Evolutionary conservation across 2,113 vertebrate genomes (phyloP).

Genomic region (Callionymus lyra): DNA sequence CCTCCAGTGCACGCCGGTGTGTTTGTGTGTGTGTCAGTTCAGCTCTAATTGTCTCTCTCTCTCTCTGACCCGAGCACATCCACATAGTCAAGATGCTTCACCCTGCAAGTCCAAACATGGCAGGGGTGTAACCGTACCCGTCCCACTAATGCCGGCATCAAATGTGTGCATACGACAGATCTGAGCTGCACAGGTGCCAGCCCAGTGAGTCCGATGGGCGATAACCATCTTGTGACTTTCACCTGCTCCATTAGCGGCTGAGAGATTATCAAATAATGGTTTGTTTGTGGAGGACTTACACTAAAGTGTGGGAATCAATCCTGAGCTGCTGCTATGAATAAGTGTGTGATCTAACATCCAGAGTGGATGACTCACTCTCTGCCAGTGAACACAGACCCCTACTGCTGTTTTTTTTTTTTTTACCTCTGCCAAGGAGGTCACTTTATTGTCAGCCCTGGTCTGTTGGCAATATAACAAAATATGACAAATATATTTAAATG

Average conservation of each 20-base stretch:
- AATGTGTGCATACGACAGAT: slow-evolving; percentile 1
- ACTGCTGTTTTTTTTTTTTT: too few species aligned
- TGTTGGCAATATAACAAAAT: too few species aligned
- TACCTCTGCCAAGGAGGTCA: too few species aligned
- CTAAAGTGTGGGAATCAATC: slow-evolving; percentile 17
- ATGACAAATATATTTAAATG: too few species aligned
- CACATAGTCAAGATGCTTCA: slow-evolving; percentile 15
- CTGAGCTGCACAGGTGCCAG: background rate
- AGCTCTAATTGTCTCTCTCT: slow-evolving; percentile 28
- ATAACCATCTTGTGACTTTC: slow-evolving; percentile 8
- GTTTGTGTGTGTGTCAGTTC: slow-evolving; percentile 22
- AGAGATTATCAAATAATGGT: slow-evolving; percentile 39
- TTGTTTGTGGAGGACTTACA: slow-evolving; percentile 16
- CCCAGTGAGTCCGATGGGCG: slow-evolving; percentile 13
- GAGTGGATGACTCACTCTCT: slow-evolving; percentile 41
- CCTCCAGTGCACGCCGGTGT: slow-evolving; percentile 14
- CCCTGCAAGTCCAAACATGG: slow-evolving; percentile 25
- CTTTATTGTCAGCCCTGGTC: too few species aligned
- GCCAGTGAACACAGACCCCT: slow-evolving; percentile 21
- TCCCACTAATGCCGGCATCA: slow-evolving; percentile 1
- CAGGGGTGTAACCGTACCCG: slow-evolving; percentile 20
- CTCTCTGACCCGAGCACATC: slow-evolving; percentile 20
- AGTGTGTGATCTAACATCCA: slow-evolving; percentile 40
- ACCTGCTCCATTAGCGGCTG: background rate
- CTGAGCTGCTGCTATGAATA: slow-evolving; percentile 47